These are phyloP conservation scores for Hemicentrotus pulcherrimus DNA, from an alignment of 35 echinoderm and acorn worm genomes.

Conservation along the genomic window DNA sequence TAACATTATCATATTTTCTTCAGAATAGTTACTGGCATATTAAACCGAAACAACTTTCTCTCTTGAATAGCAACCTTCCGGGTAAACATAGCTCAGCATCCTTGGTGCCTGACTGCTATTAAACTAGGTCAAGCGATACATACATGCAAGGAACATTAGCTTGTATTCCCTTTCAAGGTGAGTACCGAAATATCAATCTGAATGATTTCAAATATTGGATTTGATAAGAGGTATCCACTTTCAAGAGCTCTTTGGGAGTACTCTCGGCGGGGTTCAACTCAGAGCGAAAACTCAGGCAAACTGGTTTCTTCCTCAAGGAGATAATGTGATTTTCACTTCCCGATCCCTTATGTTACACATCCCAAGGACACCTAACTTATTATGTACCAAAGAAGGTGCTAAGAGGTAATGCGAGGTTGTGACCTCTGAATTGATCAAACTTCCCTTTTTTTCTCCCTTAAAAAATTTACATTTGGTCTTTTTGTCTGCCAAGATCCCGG, in stretches of 20 bases:
- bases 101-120: neutral
- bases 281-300: neutral
- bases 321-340: slow-evolving; percentile 13
- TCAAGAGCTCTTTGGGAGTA: neutral
- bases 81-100: neutral
- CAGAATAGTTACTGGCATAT: neutral
- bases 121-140: neutral
- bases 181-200: neutral
- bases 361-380: neutral
- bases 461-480: neutral
- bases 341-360: neutral
- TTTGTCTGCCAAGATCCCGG: neutral
- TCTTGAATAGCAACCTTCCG: neutral
- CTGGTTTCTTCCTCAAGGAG: neutral
- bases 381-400: neutral
- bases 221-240: slow-evolving; percentile 11
- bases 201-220: neutral
- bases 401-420: neutral
- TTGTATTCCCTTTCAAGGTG: neutral
- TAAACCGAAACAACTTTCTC: neutral
- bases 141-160: neutral
- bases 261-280: neutral
- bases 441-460: neutral
- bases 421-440: neutral
- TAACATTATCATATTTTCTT: neutral